A percentile compares a stretch with the other conserved stretches of the same genome.
Conservation (phyloP, 2,113 vertebrate genomes). For the Puffinus mauretanicus region DNA sequence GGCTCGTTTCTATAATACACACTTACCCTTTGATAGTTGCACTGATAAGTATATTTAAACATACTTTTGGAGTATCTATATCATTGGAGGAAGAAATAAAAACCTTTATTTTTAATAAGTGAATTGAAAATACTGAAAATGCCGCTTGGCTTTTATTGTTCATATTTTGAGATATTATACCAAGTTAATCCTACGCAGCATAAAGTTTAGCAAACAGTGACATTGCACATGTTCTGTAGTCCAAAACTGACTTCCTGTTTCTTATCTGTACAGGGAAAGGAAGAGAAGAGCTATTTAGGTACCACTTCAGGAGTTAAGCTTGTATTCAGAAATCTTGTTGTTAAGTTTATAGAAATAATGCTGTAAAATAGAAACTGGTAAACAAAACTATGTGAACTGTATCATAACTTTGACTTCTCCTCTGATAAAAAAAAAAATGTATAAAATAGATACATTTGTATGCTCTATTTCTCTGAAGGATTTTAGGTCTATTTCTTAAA, state of each 20-base stretch:
- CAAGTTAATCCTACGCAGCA: neutral
- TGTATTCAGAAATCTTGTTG: neutral
- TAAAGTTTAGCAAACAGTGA: neutral
- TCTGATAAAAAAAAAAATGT: neutral
- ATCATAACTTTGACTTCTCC: neutral
- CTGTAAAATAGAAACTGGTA: neutral
- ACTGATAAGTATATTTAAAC: slow-evolving; percentile 53
- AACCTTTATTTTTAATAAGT: neutral
- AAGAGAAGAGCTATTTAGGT: neutral
- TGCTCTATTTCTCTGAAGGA: neutral
- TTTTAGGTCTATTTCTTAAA: neutral
- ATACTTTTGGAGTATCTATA: slow-evolving; percentile 10
- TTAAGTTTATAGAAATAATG: neutral
- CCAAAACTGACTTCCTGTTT: neutral
- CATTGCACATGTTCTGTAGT: neutral
- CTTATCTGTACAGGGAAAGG: neutral
- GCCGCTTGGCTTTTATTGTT: neutral
- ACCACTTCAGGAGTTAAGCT: neutral
- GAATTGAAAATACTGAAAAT: neutral
- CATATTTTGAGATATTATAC: neutral
- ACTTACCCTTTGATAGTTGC: slow-evolving; percentile 64
- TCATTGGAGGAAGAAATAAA: slow-evolving; percentile 15
- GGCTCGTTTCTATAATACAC: slow-evolving; percentile 69
- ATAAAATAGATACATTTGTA: neutral
- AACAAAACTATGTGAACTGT: neutral